Evolutionary conservation across 2,113 vertebrate genomes (phyloP), one percentile per base, ranked within the genome.

Genomic region (Sitta europaea): DNA sequence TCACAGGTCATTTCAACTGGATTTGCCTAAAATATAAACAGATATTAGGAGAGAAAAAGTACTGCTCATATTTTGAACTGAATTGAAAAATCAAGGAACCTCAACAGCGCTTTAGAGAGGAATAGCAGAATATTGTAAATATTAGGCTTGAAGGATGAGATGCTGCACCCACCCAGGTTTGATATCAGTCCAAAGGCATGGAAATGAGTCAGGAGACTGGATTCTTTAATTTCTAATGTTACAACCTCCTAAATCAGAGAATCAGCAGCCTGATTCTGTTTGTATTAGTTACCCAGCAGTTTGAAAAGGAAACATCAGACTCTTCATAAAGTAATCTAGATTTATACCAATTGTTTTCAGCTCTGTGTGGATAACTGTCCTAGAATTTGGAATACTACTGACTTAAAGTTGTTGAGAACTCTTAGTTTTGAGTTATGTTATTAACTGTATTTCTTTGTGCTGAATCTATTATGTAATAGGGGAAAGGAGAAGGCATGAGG

Each of bases 401-500:
- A 35, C 38, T 73, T 72, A 47, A 78, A 77, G 62, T 57, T 62
- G 6, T 81, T 87, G 66, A 78, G 25, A 65, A 68, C 24, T 73
- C 43, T 61, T 71, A 25, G 15, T 65, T 90, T 65, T 74, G 21
- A 70, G 24, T 66, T 18, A 50, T 42, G 8, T 58, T 51, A 48
- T 14, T 54, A n/a, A 75, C 81, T 1, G 0, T 23, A 25, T 82
- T 85, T 82, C 24, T 91, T 68, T 82, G 11, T 86, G 87, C 71
- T 79, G 75, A 59, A 77, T 33, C 38, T 3, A 2, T 96, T 73
- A 8, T 94, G 95, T 73, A 96, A 38, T 66, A 99, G 98, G 96
- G 97, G 98, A 96, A 98, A 97, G 15, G 98, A 76, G 98, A 98
- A 93, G 98, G 98, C 14, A 48, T 98, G 68, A 97, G 98, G 35